These are phyloP conservation scores for Hemicentrotus pulcherrimus DNA, from an alignment of 35 echinoderm and acorn worm genomes.

Conservation along the genomic window DNA sequence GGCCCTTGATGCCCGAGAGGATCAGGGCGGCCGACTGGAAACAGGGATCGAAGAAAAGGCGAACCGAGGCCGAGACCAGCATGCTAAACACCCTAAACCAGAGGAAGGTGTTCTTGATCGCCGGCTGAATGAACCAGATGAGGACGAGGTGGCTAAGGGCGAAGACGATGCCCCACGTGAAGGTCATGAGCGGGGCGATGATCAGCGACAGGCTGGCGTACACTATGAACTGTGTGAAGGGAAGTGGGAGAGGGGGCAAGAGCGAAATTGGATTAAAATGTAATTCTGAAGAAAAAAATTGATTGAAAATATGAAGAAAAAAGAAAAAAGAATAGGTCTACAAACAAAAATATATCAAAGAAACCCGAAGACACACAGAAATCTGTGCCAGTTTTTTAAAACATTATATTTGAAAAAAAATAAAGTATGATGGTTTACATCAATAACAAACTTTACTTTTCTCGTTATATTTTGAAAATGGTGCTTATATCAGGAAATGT, in stretches of 20 bases:
- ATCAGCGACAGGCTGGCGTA: not conserved
- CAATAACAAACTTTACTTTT: too few species aligned
- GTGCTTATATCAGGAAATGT: too few species aligned
- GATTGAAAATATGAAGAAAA: too few species aligned
- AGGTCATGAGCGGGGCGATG: not conserved
- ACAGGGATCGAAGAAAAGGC: not conserved
- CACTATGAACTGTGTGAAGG: not conserved
- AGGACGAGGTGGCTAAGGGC: not conserved
- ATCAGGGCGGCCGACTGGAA: not conserved
- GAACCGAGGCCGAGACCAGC: not conserved
- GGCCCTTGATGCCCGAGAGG: not conserved
- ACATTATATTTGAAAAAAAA: too few species aligned
- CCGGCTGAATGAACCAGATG: not conserved
- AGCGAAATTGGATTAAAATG: too few species aligned
- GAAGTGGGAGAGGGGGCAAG: not conserved
- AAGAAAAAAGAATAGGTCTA: too few species aligned
- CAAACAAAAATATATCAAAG: too few species aligned
- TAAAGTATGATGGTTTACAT: too few species aligned
- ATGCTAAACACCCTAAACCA: not conserved
- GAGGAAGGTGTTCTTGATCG: conserved; percentile 8
- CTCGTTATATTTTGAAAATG: too few species aligned
- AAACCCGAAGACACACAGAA: too few species aligned
- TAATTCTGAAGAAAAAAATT: too few species aligned
- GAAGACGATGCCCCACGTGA: not conserved
- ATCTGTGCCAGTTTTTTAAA: too few species aligned